These are phyloP conservation scores for Ennomos fuscantarius DNA, from an alignment of 2,888 invertebrate species.

Conservation along the genomic window DNA sequence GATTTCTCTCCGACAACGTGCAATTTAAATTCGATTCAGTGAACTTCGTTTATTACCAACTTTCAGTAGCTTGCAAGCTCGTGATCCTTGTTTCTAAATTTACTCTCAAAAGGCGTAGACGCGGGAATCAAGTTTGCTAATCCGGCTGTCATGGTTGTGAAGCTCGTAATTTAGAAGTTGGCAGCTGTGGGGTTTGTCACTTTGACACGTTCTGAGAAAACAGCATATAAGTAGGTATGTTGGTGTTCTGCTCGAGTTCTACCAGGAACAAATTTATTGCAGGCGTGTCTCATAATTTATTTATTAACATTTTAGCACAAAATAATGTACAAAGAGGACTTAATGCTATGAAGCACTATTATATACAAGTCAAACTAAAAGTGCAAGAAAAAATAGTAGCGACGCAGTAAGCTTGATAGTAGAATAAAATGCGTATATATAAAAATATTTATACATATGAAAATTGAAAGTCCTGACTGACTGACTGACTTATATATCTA, in stretches of 20 bases:
- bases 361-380: too few relatives aligned
- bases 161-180: constrained; percentile 20
- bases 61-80: constrained; percentile 1
- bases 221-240: constrained; percentile 3
- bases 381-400: too few relatives aligned
- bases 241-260: background rate
- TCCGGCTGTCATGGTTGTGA: constrained; percentile 20
- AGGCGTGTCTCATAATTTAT: too few relatives aligned
- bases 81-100: constrained; percentile 6
- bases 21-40: constrained; percentile 17
- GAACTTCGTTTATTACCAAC: constrained; percentile 23
- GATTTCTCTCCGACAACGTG: constrained; percentile 2
- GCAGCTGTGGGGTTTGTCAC: constrained; percentile 7
- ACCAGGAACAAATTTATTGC: background rate
- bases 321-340: too few relatives aligned
- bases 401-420: too few relatives aligned
- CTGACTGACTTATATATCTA: too few relatives aligned
- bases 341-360: too few relatives aligned
- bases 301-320: too few relatives aligned
- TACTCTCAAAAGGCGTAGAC: constrained; percentile 16
- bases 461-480: too few relatives aligned
- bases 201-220: constrained; percentile 1
- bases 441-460: too few relatives aligned
- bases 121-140: constrained; percentile 18
- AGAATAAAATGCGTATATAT: too few relatives aligned